Conservation (phyloP, 2,113 vertebrate species). For the Sakesphorus luctuosus region DNA sequence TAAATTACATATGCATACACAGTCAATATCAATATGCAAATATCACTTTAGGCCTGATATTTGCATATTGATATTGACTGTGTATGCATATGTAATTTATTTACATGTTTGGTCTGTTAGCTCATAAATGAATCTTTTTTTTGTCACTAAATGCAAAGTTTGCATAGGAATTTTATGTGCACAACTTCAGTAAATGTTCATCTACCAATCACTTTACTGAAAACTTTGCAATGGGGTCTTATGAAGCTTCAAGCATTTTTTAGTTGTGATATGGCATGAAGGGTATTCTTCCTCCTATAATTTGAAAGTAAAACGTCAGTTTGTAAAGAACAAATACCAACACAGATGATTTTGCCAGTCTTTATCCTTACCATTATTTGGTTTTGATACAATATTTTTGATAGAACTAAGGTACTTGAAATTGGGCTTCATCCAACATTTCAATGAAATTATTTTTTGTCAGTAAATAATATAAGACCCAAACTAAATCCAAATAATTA, state of each 20-base stretch:
- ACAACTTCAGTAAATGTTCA: not conserved
- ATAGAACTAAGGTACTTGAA: not conserved
- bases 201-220: not conserved
- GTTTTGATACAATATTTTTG: not conserved
- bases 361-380: not conserved
- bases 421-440: not conserved
- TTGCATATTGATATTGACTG: not conserved
- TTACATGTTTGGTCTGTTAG: not conserved
- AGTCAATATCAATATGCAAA: too few relatives aligned
- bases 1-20: too few relatives aligned
- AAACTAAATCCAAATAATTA: not conserved
- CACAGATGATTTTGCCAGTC: not conserved
- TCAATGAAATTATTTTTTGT: not conserved
- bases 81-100: not conserved
- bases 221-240: not conserved
- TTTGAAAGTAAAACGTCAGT: not conserved
- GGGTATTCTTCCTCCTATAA: not conserved
- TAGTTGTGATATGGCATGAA: not conserved
- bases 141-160: not conserved
- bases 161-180: not conserved
- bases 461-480: not conserved
- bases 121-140: not conserved
- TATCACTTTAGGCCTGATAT: not conserved
- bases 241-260: not conserved
- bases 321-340: not conserved